phyloP scores from a whole-genome alignment of 2,797 vertebrate genomes.

The Choloepus didactylus region DNA sequence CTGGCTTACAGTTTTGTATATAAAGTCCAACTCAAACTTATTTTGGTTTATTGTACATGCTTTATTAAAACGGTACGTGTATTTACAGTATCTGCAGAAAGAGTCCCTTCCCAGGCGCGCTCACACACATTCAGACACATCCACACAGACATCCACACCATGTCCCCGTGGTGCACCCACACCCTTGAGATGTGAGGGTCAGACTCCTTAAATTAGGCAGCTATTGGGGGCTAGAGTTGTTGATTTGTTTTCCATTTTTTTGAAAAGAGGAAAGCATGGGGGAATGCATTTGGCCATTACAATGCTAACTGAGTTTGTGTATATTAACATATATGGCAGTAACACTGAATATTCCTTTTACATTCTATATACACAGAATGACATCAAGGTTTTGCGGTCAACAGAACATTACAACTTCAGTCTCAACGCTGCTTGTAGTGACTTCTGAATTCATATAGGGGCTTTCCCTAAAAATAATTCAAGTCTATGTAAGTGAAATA shows the following conservation, averaged over 20 bases:
- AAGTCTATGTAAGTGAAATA: slow-evolving; percentile 95
- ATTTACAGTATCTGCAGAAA: slow-evolving; percentile 96
- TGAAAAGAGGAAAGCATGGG: slow-evolving; percentile 86
- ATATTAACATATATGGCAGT: slow-evolving; percentile 97
- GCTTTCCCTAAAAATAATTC: slow-evolving; percentile 91
- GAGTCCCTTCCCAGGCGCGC: slow-evolving; percentile 87
- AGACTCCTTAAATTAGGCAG: slow-evolving; percentile 86
- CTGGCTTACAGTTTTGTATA: slow-evolving; percentile 90
- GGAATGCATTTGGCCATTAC: slow-evolving; percentile 93
- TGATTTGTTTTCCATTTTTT: slow-evolving; percentile 79
- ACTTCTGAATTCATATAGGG: slow-evolving; percentile 86
- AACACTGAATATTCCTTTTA: slow-evolving; percentile 96
- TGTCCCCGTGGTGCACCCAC: slow-evolving; percentile 47
- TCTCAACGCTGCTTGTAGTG: slow-evolving; percentile 90
- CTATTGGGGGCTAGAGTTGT: slow-evolving; percentile 85
- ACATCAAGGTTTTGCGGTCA: slow-evolving; percentile 90
- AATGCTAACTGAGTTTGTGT: slow-evolving; percentile 93
- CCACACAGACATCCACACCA: slow-evolving; percentile 84
- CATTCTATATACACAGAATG: slow-evolving; percentile 95
- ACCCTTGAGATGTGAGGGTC: slow-evolving; percentile 83
- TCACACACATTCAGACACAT: slow-evolving; percentile 89
- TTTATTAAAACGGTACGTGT: slow-evolving; percentile 98
- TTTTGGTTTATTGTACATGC: slow-evolving; percentile 97
- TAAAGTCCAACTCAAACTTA: slow-evolving; percentile 91
- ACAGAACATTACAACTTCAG: slow-evolving; percentile 90